Base-by-base conservation (phyloP, 2,888 invertebrate species). In the Ceriagrion tenellum region DNA sequence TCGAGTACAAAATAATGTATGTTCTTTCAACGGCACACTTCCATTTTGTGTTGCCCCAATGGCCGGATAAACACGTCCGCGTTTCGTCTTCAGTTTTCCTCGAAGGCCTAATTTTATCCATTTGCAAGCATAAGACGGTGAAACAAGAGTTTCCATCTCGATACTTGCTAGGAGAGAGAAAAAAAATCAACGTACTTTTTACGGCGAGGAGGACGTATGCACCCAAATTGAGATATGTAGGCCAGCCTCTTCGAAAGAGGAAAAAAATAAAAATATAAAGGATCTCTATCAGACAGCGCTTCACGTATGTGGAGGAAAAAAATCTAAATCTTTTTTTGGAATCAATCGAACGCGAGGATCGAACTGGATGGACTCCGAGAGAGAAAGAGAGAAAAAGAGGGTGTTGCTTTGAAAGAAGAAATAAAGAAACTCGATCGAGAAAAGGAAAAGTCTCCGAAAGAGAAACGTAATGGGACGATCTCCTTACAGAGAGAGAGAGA, bases 141-240 rank as follows among this genome's bases (percentile, higher is more conserved):
- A 23, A 69, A 69, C 69, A 26, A n/a, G 69, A 69, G n/a, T 26
- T 23, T 10, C 23, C 20, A 69, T 81, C 81, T 0, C 26, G 81
- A 35, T 13, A 30, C 69, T n/a, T 69, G 69, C 59, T 10, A 18
- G 18, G 59, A 26, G 6, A 23, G 3, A 69, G 8, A 69, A 69
- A 47, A 47, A 69, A 69, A 69, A 69, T 12, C 35, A 35, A 13
- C 35, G n/a, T 13, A 81, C 35, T 81, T 81, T 81, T 81, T 59
- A 59, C 20, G 59, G 35, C 16, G 81, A 13, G 6, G 35, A 81
- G 35, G 35, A 81, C 81, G 16, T 81, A 35, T 81, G 81, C 26
- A 26, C 10, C 81, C 81, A 81, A 81, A 81, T 81, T 13, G 81
- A 81, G 81, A 81, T 35, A 81, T 35, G 81, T 81, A 81, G 81